phyloP scores from a whole-genome alignment of 2,888 invertebrate species.

The Stenodera caucasica region DNA sequence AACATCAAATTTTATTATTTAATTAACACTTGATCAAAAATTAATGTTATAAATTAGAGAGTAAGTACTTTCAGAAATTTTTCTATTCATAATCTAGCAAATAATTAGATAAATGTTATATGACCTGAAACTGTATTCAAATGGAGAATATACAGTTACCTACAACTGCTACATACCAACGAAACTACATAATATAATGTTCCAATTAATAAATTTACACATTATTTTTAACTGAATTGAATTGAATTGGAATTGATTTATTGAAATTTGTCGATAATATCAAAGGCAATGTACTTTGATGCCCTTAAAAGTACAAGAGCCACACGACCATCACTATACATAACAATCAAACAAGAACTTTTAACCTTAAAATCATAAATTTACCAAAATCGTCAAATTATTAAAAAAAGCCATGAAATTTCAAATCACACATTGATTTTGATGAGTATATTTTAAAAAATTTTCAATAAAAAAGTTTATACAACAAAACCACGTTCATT shows the following conservation, averaged over 20 bases:
- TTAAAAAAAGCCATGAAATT: not conserved
- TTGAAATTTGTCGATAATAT: too few relatives aligned
- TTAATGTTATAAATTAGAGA: not conserved
- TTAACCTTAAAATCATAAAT: not conserved
- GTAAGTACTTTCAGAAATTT: not conserved
- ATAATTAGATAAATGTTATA: slow-evolving; percentile 50
- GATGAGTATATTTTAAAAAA: too few relatives aligned
- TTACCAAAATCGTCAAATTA: too few relatives aligned
- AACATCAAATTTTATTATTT: too few relatives aligned
- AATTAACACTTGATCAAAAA: too few relatives aligned
- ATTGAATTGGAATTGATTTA: too few relatives aligned
- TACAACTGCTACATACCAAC: slow-evolving; percentile 15
- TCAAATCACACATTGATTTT: not conserved
- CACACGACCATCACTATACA: slow-evolving; percentile 10
- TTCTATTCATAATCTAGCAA: not conserved
- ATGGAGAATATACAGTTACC: slow-evolving; percentile 56
- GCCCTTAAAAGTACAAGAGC: slow-evolving; percentile 48
- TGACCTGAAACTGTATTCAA: slow-evolving; percentile 57
- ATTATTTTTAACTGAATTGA: too few relatives aligned
- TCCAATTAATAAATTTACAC: not conserved
- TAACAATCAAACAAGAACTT: not conserved
- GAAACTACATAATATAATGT: not conserved
- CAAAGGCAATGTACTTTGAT: slow-evolving; percentile 38
- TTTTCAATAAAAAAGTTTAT: not conserved
- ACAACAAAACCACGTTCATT: slow-evolving; percentile 37